Evolutionary conservation across 37 sponge, comb jelly and placozoan species (phyloP).

Genomic region (Sycon ciliatum): DNA sequence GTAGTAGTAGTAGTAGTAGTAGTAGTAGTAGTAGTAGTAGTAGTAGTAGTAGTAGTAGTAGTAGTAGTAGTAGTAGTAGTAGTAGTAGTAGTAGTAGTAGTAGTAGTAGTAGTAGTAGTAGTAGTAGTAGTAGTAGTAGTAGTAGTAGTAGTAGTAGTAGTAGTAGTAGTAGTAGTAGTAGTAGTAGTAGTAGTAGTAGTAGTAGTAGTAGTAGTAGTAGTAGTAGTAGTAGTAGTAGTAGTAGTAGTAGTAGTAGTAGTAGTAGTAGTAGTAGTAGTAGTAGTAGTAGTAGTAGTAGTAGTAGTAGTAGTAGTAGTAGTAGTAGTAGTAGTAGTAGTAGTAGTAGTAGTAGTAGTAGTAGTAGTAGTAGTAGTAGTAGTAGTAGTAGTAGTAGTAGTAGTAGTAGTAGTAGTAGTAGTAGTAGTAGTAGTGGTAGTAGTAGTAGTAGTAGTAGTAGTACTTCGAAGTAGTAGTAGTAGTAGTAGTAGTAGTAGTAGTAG

Average conservation of each 20-base stretch:
- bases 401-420: conserved; percentile 2
- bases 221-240: conserved; percentile 2
- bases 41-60: conserved; percentile 9
- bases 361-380: conserved; percentile 9
- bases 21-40: conserved; percentile 9
- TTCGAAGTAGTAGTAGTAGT: too few species aligned
- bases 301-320: conserved; percentile 9
- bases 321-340: conserved; percentile 9
- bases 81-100: conserved; percentile 9
- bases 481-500: conserved; percentile 9
- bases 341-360: conserved; percentile 2
- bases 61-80: conserved; percentile 2
- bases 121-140: conserved; percentile 9
- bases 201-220: conserved; percentile 9
- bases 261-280: conserved; percentile 9
- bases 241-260: conserved; percentile 9
- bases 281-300: conserved; percentile 2
- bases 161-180: conserved; percentile 2
- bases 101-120: conserved; percentile 2
- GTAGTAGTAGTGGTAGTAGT: not conserved
- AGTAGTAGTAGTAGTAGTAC: too few species aligned
- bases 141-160: conserved; percentile 9
- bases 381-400: conserved; percentile 9
- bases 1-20: conserved; percentile 2
- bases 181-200: conserved; percentile 9